phyloP scores from a whole-genome alignment of 1,140 invertebrate species.

The Leptinotarsa undecemlineata region DNA sequence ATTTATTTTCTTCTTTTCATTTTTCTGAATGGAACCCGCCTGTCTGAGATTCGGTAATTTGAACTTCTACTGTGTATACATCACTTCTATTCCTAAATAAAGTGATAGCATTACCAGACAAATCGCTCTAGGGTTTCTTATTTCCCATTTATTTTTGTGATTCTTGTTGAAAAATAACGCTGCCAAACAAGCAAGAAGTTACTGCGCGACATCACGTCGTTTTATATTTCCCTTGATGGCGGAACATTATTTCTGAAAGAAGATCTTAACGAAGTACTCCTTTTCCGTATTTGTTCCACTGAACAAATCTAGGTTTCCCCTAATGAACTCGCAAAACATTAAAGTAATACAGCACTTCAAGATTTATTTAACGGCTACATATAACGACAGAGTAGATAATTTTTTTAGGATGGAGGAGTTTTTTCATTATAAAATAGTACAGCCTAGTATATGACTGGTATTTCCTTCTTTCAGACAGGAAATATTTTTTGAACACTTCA shows the following conservation, averaged over 20 bases:
- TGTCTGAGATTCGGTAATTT: too few species aligned
- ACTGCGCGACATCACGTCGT: background rate
- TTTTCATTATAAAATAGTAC: too few species aligned
- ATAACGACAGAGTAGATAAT: background rate
- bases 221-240: conserved; percentile 5
- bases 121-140: background rate
- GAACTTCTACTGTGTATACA: background rate
- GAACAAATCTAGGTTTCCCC: background rate
- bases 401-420: background rate
- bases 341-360: background rate
- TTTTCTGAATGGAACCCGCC: too few species aligned
- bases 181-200: conserved; percentile 1
- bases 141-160: conserved; percentile 6
- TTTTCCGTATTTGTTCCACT: background rate
- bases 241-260: conserved; percentile 6
- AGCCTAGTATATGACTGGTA: too few species aligned
- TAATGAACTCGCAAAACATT: background rate
- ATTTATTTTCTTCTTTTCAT: too few species aligned
- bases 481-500: too few species aligned
- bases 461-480: too few species aligned
- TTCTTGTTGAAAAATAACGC: conserved; percentile 2
- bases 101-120: background rate
- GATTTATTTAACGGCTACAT: background rate
- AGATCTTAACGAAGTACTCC: conserved; percentile 5
- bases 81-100: background rate